Conservation (phyloP, 1,140 invertebrate genomes). For the Temnothorax curvispinosus region DNA sequence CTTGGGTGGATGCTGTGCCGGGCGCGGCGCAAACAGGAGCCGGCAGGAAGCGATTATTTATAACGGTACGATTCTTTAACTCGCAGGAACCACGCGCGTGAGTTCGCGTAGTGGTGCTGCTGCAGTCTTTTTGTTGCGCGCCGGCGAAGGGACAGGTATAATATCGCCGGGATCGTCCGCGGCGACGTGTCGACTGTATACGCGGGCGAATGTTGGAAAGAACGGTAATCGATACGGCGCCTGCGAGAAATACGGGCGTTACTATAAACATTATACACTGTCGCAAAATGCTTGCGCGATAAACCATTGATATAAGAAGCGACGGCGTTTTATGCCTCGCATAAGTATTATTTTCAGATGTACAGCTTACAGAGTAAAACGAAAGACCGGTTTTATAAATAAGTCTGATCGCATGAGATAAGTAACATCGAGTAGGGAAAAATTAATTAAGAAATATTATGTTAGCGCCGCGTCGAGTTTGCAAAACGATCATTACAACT, state of each 20-base stretch:
- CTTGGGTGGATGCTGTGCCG: slow-evolving; percentile 13
- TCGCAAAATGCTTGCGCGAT: slow-evolving; percentile 7
- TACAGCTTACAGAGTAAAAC: neutral
- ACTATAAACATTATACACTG: neutral
- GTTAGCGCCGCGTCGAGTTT: neutral
- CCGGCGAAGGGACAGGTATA: neutral
- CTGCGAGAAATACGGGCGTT: neutral
- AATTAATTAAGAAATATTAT: slow-evolving; percentile 35
- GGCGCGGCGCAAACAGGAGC: slow-evolving; percentile 64
- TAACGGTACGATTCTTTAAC: slow-evolving; percentile 50
- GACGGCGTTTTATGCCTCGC: neutral
- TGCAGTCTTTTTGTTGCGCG: slow-evolving; percentile 1
- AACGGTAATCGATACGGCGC: slow-evolving; percentile 38
- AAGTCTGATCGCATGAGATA: neutral
- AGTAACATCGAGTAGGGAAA: neutral
- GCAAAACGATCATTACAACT: neutral
- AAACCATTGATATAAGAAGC: slow-evolving; percentile 14
- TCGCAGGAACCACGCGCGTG: slow-evolving; percentile 17
- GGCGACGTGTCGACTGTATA: slow-evolving; percentile 19
- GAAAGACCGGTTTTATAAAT: slow-evolving; percentile 26
- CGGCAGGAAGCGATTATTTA: slow-evolving; percentile 72
- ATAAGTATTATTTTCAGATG: slow-evolving; percentile 10
- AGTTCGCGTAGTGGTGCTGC: neutral
- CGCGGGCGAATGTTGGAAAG: slow-evolving; percentile 12
- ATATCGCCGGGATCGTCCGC: slow-evolving; percentile 15